Conservation (phyloP, 2,113 vertebrate species). For the Bungarus multicinctus region DNA sequence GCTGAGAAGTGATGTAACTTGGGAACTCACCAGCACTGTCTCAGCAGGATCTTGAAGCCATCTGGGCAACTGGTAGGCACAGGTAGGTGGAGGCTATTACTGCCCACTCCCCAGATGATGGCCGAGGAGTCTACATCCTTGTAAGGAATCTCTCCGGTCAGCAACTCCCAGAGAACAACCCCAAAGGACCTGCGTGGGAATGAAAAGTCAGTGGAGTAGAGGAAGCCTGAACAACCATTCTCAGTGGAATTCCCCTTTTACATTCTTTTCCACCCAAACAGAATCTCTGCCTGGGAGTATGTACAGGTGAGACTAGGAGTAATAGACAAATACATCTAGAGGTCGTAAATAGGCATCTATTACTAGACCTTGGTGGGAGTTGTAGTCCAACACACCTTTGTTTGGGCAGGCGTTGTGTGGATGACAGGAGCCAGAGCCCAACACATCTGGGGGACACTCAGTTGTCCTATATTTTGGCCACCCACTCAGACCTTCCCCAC, state of each 20-base stretch:
- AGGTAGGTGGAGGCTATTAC: slow-evolving; percentile 96
- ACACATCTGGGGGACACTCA: no score
- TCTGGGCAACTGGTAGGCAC: slow-evolving; percentile 94
- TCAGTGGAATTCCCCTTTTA: neutral
- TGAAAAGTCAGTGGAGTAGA: neutral
- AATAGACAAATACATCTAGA: neutral
- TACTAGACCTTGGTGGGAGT: neutral
- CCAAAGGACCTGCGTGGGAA: slow-evolving; percentile 86
- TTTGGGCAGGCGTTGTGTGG: neutral
- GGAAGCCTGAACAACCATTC: neutral
- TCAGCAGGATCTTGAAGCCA: slow-evolving; percentile 94
- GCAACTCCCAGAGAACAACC: slow-evolving; percentile 96
- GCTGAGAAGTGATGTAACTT: neutral
- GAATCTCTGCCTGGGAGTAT: no score
- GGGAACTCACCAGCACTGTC: slow-evolving; percentile 90
- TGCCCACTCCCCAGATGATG: slow-evolving; percentile 98
- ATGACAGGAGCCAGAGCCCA: neutral
- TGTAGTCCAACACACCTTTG: neutral
- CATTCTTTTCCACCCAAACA: neutral
- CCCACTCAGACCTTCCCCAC: neutral
- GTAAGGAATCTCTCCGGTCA: slow-evolving; percentile 96
- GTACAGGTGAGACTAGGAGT: neutral
- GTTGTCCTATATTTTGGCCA: neutral
- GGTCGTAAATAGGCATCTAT: neutral
- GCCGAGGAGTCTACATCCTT: slow-evolving; percentile 97